Conservation (phyloP, 2,113 vertebrate species). For the Tyrannus savana region DNA sequence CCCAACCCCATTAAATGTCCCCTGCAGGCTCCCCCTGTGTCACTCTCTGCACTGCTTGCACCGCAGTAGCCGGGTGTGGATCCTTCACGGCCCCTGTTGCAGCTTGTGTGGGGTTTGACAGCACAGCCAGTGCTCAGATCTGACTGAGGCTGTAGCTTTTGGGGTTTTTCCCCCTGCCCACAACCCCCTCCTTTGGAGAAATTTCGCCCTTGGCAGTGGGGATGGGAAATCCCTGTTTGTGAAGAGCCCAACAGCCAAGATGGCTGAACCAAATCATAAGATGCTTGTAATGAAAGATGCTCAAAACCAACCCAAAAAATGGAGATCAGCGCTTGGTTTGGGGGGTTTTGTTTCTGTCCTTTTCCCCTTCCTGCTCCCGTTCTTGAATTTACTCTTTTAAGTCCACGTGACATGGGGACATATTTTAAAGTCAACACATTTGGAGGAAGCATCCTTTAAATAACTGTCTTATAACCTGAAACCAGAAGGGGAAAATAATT, state of each 20-base stretch:
- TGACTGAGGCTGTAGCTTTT: background rate
- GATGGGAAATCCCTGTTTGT: background rate
- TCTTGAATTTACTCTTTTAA: background rate
- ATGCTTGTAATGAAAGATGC: constrained; percentile 13
- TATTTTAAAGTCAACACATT: background rate
- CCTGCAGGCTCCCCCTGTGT: background rate
- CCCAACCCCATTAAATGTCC: background rate
- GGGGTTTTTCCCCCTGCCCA: no score
- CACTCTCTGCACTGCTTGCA: background rate
- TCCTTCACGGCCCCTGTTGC: background rate
- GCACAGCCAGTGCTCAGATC: background rate
- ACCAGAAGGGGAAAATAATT: constrained; percentile 10
- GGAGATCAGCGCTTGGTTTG: background rate
- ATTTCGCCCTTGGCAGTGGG: background rate
- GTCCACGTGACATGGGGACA: background rate
- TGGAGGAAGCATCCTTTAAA: background rate
- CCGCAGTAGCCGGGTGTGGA: background rate
- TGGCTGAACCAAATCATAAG: background rate
- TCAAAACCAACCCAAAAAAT: background rate
- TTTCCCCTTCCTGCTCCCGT: background rate
- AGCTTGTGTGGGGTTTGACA: background rate
- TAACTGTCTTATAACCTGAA: background rate
- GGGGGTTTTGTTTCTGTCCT: background rate
- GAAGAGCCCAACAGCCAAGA: background rate
- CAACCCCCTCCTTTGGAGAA: background rate